Conservation (phyloP, 2,113 vertebrate species). For the Anolis sagrei region DNA sequence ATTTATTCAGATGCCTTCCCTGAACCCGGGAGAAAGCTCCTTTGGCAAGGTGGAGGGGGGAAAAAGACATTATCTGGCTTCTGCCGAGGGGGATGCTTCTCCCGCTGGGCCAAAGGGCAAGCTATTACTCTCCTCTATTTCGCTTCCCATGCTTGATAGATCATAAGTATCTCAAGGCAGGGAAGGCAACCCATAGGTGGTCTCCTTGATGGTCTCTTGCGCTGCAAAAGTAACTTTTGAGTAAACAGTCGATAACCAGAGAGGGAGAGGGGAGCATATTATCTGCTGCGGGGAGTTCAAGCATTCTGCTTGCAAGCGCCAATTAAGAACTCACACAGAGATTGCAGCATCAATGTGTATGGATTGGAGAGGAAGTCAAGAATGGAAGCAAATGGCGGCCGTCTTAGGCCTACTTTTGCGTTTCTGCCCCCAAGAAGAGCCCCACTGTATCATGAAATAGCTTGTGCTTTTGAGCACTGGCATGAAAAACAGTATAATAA, state of each 20-base stretch:
- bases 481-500: background rate
- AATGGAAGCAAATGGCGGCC: background rate
- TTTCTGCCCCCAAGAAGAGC: too few species aligned
- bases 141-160: conserved; percentile 58
- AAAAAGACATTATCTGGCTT: conserved; percentile 26
- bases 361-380: background rate
- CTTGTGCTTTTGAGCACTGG: too few species aligned
- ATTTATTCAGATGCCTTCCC: conserved; percentile 40
- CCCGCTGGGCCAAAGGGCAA: conserved; percentile 32
- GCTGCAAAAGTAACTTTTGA: conserved; percentile 62
- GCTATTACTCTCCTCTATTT: conserved; percentile 47
- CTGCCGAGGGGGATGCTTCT: conserved; percentile 32
- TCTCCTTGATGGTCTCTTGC: conserved; percentile 59
- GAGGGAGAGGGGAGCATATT: conserved; percentile 15
- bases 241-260: conserved; percentile 50
- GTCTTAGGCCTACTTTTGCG: too few species aligned
- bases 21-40: background rate
- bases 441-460: background rate
- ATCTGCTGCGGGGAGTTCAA: conserved; percentile 27
- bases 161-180: conserved; percentile 59
- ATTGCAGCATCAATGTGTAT: background rate
- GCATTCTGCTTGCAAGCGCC: conserved; percentile 31
- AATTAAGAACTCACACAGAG: conserved; percentile 28
- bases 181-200: conserved; percentile 58
- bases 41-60: conserved; percentile 2